Percentiles rank a stretch among this genome's conserved stretches.
phyloP scores from a whole-genome alignment of 1,140 invertebrate genomes.

The Pogonognathellus flavescens region DNA sequence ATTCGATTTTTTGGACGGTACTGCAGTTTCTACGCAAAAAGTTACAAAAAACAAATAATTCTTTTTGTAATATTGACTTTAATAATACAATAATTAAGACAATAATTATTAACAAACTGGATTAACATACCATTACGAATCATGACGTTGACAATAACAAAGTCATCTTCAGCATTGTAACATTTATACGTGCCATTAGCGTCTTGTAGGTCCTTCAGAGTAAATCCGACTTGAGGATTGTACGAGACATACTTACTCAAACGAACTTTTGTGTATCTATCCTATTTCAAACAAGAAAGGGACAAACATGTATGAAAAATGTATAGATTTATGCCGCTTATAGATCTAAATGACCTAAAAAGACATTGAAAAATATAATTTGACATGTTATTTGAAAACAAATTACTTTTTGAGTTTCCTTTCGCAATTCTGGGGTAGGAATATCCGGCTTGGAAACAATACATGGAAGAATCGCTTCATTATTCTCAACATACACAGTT shows the following conservation, averaged over 20 bases:
- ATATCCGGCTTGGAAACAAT: background rate
- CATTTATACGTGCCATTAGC: constrained; percentile 54
- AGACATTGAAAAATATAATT: too few species aligned
- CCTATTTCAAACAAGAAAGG: background rate
- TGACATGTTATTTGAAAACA: background rate
- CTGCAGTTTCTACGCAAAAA: background rate
- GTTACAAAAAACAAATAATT: background rate
- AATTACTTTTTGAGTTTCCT: constrained; percentile 3
- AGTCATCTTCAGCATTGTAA: background rate
- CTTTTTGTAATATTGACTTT: too few species aligned
- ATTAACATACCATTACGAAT: background rate
- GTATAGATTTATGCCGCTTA: too few species aligned
- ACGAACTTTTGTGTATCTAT: background rate
- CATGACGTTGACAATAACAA: background rate
- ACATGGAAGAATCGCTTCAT: background rate
- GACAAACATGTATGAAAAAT: too few species aligned
- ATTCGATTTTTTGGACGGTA: background rate
- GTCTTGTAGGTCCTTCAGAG: constrained; percentile 31
- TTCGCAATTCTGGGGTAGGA: background rate
- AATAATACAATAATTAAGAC: too few species aligned
- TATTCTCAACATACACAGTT: background rate
- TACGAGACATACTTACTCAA: constrained; percentile 19
- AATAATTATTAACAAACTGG: too few species aligned
- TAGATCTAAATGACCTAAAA: too few species aligned
- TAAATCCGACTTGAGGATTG: constrained; percentile 41